Conservation (phyloP, 2,888 invertebrate species). For the Beris chalybata region DNA sequence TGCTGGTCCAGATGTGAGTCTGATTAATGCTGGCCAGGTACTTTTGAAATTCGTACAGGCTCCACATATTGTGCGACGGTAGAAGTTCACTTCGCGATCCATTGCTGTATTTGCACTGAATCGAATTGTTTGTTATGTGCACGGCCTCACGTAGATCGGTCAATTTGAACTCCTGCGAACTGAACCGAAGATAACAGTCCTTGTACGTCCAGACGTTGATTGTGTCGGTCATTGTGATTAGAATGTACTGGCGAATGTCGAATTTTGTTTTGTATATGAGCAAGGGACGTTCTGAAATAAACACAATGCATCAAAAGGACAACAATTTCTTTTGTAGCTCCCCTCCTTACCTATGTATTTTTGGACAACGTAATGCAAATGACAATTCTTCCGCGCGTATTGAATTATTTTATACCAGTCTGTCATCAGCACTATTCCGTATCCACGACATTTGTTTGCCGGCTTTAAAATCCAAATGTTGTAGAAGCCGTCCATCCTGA, state of each 20-base stretch:
- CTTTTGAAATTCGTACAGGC: slow-evolving; percentile 68
- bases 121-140: slow-evolving; percentile 85
- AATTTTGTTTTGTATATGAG: slow-evolving; percentile 85
- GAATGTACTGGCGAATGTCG: slow-evolving; percentile 87
- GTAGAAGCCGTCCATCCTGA: slow-evolving; percentile 68
- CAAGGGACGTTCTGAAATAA: slow-evolving; percentile 72
- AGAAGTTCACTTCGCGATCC: slow-evolving; percentile 61
- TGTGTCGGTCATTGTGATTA: slow-evolving; percentile 69
- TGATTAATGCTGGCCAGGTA: slow-evolving; percentile 59
- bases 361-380: slow-evolving; percentile 72
- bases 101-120: slow-evolving; percentile 72
- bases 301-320: not conserved
- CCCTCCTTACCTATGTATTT: slow-evolving; percentile 73
- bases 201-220: slow-evolving; percentile 86
- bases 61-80: slow-evolving; percentile 85
- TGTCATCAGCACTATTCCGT: slow-evolving; percentile 76
- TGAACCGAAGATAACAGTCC: slow-evolving; percentile 83
- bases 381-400: slow-evolving; percentile 59
- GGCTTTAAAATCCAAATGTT: slow-evolving; percentile 88
- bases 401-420: slow-evolving; percentile 69
- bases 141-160: slow-evolving; percentile 80
- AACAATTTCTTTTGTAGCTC: no score
- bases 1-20: slow-evolving; percentile 66
- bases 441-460: slow-evolving; percentile 62
- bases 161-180: slow-evolving; percentile 78